Percentiles rank a stretch among this genome's conserved stretches.
Conservation (phyloP, 2,888 invertebrate species). For the Eupeodes luniger region DNA sequence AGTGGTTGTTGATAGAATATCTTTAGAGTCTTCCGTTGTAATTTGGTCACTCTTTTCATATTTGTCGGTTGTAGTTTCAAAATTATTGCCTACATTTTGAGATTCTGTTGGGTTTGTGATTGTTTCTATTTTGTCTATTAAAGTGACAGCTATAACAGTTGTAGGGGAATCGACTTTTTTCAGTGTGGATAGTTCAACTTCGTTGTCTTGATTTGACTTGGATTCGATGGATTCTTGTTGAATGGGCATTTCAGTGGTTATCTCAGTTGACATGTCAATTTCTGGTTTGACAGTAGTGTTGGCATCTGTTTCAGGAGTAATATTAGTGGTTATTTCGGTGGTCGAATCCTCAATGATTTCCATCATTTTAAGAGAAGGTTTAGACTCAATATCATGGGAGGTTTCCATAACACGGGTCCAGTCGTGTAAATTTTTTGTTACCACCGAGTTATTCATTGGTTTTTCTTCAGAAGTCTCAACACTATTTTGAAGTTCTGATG, state of each 20-base stretch:
- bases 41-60: background rate
- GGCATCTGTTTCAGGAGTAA: background rate
- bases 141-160: conserved; percentile 47
- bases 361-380: conserved; percentile 58
- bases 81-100: background rate
- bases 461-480: conserved; percentile 65
- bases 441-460: conserved; percentile 58
- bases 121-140: conserved; percentile 63
- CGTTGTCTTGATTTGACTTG: conserved; percentile 44
- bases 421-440: conserved; percentile 80
- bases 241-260: background rate
- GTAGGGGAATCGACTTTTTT: conserved; percentile 74
- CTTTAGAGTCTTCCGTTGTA: conserved; percentile 22
- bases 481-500: conserved; percentile 62
- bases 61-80: conserved; percentile 37
- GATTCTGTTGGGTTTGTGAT: background rate
- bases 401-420: conserved; percentile 81
- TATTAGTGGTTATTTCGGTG: conserved; percentile 42
- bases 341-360: conserved; percentile 55
- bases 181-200: conserved; percentile 72
- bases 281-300: background rate
- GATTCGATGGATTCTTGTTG: conserved; percentile 51
- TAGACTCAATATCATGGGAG: conserved; percentile 59
- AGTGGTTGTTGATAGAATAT: conserved; percentile 36
- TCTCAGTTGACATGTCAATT: conserved; percentile 26